Base-by-base conservation (phyloP, 2,113 vertebrate genomes). In the Mixornis gularis region DNA sequence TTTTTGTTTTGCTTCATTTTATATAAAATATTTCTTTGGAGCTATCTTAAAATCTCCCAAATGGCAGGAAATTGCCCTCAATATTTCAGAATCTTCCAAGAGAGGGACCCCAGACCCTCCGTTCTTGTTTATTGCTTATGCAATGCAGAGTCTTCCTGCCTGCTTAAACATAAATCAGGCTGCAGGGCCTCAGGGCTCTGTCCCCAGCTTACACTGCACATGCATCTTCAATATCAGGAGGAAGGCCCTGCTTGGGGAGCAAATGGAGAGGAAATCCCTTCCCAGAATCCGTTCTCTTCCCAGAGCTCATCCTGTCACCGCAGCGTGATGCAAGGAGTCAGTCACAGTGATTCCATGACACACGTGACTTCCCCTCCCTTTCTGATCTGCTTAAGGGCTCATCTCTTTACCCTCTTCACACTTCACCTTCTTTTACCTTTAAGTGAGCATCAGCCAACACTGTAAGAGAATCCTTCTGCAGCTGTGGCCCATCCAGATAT, bases 21-120 rank as follows among this genome's bases (percentile, higher is more conserved):
- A 79, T 90, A 66, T 89, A 71, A 91, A 90, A 79, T 76, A 53
- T 95, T 95, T 79, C 85, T 96, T 95, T 81, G 53, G 84, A 88
- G 41, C 92, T 66, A 92, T 95, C 91, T 94, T 87, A 85, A 89
- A 91, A 89, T 92, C 83, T 94, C 70, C 85, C 90, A 80, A 95
- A 96, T 27, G 6, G 85, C 93, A 95, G 94, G 93, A 97, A 97
- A 96, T 96, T 96, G 89, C 93, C 60, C 56, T 89, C 80, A 81
- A 44, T 93, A 92, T 95, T 95, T 94, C 69, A 82, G 58, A 83
- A 59, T 93, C 85, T 94, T 95, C 36, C 52, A 85, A 62, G 51
- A 90, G 84, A 76, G 94, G 90, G 90, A 91, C 90, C 81, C 86
- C 81, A 89, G 73, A 92, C 91, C 62, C 83, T 93, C 53, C 0